Conservation (phyloP, 2,113 vertebrate species). For the Toxotes chatareus region DNA sequence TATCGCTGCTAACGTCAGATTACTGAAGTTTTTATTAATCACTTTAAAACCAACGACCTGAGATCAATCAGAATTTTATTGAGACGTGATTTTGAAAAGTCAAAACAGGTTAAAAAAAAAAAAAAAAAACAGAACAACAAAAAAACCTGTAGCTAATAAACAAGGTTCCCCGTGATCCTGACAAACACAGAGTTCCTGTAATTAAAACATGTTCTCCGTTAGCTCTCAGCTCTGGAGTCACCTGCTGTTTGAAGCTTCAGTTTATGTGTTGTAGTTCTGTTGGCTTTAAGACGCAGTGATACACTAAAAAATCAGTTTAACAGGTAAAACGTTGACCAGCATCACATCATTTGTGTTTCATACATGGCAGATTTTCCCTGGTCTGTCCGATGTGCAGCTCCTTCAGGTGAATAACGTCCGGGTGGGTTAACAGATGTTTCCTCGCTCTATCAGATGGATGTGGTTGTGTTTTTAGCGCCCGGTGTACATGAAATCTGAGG, state of each 20-base stretch:
- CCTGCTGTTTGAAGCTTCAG: no score
- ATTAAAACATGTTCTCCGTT: no score
- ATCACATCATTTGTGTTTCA: neutral
- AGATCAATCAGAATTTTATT: neutral
- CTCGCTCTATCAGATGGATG: neutral
- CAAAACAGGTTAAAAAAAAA: no score
- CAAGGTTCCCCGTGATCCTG: neutral
- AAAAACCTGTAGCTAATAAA: neutral
- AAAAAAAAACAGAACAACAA: no score
- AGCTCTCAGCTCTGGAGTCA: no score
- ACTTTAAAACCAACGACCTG: slow-evolving; percentile 15
- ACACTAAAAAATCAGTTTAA: neutral
- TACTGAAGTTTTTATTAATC: neutral
- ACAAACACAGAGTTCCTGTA: neutral
- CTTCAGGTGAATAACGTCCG: neutral
- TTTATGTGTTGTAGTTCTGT: no score
- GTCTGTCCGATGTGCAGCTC: neutral
- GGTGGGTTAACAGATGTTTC: neutral
- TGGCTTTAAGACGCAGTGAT: neutral
- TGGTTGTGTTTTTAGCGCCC: slow-evolving; percentile 82
- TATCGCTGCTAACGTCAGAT: neutral
- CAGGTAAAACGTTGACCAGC: neutral
- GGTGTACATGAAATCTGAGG: slow-evolving; percentile 90
- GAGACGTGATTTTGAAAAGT: no score
- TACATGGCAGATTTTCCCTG: neutral